Conservation (phyloP, 2,888 invertebrate genomes). For the Lydus trimaculatus region DNA sequence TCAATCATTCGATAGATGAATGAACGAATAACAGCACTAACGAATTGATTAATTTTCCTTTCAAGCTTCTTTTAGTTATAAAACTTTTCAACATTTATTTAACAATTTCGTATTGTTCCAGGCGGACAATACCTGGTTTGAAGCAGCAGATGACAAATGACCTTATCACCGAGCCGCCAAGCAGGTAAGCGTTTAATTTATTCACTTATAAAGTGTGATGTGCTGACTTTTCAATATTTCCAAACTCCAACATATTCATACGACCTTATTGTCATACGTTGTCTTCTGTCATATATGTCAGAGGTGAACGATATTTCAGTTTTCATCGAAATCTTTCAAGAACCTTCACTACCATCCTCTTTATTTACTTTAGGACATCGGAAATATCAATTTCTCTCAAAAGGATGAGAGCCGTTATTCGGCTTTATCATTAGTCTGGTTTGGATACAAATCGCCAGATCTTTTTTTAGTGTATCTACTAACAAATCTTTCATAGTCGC, state of each 20-base stretch:
- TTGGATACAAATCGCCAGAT: no score
- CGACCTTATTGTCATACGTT: no score
- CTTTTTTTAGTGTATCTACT: no score
- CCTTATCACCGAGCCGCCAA: constrained; percentile 50
- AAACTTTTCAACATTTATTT: background rate
- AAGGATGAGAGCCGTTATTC: background rate
- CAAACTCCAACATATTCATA: constrained; percentile 12
- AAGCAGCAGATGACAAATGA: constrained; percentile 51
- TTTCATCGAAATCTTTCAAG: no score
- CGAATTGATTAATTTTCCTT: background rate
- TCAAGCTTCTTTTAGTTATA: background rate
- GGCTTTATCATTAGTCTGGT: no score
- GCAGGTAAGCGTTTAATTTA: constrained; percentile 44
- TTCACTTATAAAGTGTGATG: background rate
- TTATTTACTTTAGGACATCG: no score
- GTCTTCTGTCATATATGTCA: no score
- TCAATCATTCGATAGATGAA: background rate
- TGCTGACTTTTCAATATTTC: background rate
- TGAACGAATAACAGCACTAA: background rate
- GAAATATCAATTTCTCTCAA: background rate
- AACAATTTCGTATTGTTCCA: constrained; percentile 40
- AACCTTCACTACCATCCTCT: no score
- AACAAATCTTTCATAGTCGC: no score
- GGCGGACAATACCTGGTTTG: constrained; percentile 47
- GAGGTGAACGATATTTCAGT: no score